A percentile compares a stretch with the other conserved stretches of the same genome.
Conservation (phyloP, 1,140 invertebrate genomes). For the Scaptomyza graminum region DNA sequence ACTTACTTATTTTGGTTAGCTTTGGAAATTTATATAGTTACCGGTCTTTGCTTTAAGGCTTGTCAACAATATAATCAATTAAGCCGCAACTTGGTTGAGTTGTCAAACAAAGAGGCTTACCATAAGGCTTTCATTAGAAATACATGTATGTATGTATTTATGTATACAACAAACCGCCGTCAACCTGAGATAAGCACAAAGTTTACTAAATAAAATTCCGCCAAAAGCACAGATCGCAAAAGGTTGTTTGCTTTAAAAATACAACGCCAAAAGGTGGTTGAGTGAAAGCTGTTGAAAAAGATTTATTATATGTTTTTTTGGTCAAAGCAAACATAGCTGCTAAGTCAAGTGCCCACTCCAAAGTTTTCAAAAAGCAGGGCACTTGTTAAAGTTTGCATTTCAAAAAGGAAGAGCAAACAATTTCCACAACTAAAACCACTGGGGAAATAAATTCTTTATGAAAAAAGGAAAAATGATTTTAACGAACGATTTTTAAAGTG, state of each 20-base stretch:
- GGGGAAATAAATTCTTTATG: constrained; percentile 14
- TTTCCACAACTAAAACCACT: constrained; percentile 13
- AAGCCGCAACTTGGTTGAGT: constrained; percentile 4
- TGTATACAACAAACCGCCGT: not conserved
- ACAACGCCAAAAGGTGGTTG: not conserved
- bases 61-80: constrained; percentile 11
- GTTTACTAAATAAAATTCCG: constrained; percentile 9
- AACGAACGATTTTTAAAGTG: not conserved
- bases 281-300: constrained; percentile 11
- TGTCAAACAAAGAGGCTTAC: constrained; percentile 16
- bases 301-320: constrained; percentile 19
- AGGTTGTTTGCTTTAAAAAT: not conserved
- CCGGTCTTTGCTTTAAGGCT: not conserved
- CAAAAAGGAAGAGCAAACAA: constrained; percentile 22
- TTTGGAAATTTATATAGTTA: constrained; percentile 15
- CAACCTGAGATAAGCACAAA: not conserved
- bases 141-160: too few relatives aligned
- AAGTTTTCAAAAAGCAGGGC: not conserved
- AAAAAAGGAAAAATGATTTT: constrained; percentile 8
- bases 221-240: not conserved
- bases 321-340: constrained; percentile 16
- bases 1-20: not conserved
- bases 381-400: constrained; percentile 12
- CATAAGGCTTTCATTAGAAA: not conserved
- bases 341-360: constrained; percentile 23